Evolutionary conservation across 1,140 invertebrate species (phyloP), one percentile per base, ranked within the genome.

Genomic region (Drosophila rufa): DNA sequence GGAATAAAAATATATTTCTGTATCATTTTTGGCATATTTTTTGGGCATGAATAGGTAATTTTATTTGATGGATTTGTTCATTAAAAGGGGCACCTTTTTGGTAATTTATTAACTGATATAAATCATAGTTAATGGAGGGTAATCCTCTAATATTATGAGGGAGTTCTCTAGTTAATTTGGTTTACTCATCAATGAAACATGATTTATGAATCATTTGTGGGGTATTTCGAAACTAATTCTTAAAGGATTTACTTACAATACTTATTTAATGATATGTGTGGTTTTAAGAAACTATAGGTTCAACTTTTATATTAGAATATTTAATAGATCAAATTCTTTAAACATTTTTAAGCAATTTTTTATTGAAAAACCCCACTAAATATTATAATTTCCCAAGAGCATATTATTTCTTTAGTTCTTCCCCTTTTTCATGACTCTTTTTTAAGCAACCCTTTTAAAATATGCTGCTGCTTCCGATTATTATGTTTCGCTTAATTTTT

Each of bases 51-150:
- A 43, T 57, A 27, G 53, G 8, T 56, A 40, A 56, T n/a, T n/a
- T 11, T 3, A 6, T 56, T 51, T 62, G 48, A 68, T 70, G 51
- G 62, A 70, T 70, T 46, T 3, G 19, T 9, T 55, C 22, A 45
- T 65, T 65, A 67, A 67, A 30, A 36, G 47, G 40, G 22, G 19
- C 19, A 19, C 17, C 19, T 66, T 67, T 53, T 45, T 66, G n/a
- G 17, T 14, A 33, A 53, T 66, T 69, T 38, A 69, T 69, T 48
- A 43, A 15, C 12, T 36, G 30, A 60, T 27, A 61, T 66, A n/a
- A 66, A 61, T 66, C 64, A 66, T 36, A 2, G 19, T 8, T 14
- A n/a, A 30, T 14, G 25, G 19, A 59, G 40, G 19, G 19, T 38
- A n/a, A 40, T 38, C 5, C 5, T 47, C 2, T 17, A n/a, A 19